phyloP scores from a whole-genome alignment of 2,797 vertebrate genomes.

The Rhabdophis nuchalis region DNA sequence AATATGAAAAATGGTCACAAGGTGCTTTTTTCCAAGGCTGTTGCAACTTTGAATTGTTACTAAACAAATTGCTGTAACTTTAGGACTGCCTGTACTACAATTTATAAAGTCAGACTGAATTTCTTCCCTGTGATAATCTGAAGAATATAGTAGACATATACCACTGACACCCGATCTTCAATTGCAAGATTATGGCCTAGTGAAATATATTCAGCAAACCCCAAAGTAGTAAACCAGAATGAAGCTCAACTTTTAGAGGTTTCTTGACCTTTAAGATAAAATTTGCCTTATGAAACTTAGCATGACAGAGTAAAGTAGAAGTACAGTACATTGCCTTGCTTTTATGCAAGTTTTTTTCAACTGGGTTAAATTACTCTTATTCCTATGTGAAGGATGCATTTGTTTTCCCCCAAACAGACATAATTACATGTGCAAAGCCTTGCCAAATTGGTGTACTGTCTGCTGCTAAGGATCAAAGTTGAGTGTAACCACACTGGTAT shows the following conservation, averaged over 20 bases:
- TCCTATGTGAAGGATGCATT: background rate
- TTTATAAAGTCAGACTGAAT: background rate
- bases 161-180: background rate
- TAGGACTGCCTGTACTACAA: background rate
- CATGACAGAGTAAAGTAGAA: background rate
- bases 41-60: background rate
- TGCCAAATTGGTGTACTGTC: background rate
- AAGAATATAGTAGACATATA: background rate
- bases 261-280: background rate
- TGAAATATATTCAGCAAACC: background rate
- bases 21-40: background rate
- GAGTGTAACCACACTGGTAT: constrained; percentile 21
- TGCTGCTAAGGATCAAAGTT: constrained; percentile 11
- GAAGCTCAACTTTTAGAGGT: background rate
- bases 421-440: background rate
- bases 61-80: no score
- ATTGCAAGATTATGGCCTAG: background rate
- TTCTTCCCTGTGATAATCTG: background rate
- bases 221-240: background rate
- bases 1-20: background rate
- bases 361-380: background rate
- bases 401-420: constrained; percentile 10
- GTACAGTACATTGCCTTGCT: background rate
- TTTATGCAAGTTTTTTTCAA: background rate
- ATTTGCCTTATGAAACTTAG: background rate